Evolutionary conservation across 2,113 vertebrate species (phyloP), one percentile per base, ranked within the genome.

Genomic region (Pelvicachromis taeniatus): DNA sequence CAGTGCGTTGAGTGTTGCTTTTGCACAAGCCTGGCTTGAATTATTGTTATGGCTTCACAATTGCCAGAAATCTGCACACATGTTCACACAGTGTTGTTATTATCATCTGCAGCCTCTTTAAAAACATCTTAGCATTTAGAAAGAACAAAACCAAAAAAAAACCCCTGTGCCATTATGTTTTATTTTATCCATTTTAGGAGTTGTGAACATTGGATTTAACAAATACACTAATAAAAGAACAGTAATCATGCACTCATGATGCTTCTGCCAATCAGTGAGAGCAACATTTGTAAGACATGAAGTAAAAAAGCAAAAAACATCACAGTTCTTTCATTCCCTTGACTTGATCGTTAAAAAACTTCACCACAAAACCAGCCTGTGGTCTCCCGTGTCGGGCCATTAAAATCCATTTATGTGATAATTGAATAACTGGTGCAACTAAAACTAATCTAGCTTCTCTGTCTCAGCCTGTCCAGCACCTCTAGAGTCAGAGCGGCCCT

Each of bases 401-500:
- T 75, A 50, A 75, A 75, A 23, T 82, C 35, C 13, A 77, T 70
- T 33, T 40, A 11, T 75, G 50, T 45, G 26, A 58, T 35, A 31
- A 23, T 7, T 63, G 53, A 38, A 50, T 17, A 81, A 13, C 2
- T n/a, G 19, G 26, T 14, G 5, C 11, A 3, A 56, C 59, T 23
- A 17, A 4, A 75, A 75, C 26, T 6, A 6, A 50, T 50, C 68
- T 31, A 50, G 68, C 9, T 80, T 23, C 2, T 73, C 52, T 80
- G 42, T 17, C 21, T 81, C 68, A 96, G 86, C 12, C 26, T 84
- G 48, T 92, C 53, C 75, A 98, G 52, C 63, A 97, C 90, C 55
- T 95, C 92, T 85, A 97, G 94, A 87, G 95, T 96, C 77, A 96
- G 90, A 0, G 70, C 86, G 81, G 96, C 85, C 91, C 95, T 96